Evolutionary conservation across 2,113 vertebrate genomes (phyloP).

Genomic region (Dissostichus mawsoni): DNA sequence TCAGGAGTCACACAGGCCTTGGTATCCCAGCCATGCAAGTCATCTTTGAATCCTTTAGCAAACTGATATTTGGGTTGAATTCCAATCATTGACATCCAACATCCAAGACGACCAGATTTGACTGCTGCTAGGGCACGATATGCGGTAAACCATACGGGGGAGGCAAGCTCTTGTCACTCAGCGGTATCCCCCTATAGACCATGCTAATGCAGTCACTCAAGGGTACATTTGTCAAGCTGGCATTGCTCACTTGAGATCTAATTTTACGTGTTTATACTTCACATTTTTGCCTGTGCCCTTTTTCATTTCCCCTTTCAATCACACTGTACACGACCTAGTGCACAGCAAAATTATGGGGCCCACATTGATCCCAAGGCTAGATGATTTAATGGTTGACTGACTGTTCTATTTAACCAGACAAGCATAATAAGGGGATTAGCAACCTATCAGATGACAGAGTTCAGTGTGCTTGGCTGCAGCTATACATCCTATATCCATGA

Average conservation of each 20-base stretch:
- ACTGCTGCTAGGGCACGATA: conserved; percentile 67
- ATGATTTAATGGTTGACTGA: conserved; percentile 76
- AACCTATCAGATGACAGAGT: conserved; percentile 76
- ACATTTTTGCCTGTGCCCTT: conserved; percentile 2
- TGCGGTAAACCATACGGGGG: conserved; percentile 60
- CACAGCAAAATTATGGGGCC: conserved; percentile 47
- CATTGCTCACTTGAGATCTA: conserved; percentile 26
- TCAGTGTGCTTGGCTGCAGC: conserved; percentile 61
- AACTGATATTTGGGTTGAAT: conserved; percentile 72
- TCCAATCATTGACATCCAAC: conserved; percentile 71
- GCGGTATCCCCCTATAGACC: conserved; percentile 18
- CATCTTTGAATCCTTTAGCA: conserved; percentile 66
- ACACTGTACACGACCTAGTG: conserved; percentile 8
- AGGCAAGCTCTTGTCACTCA: conserved; percentile 73
- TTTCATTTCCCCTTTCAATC: conserved; percentile 25
- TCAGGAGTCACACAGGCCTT: conserved; percentile 61
- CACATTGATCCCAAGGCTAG: conserved; percentile 63
- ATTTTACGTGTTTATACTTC: conserved; percentile 31
- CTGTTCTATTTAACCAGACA: conserved; percentile 72
- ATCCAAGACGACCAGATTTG: conserved; percentile 74
- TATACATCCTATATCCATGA: conserved; percentile 53
- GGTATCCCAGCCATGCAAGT: conserved; percentile 77
- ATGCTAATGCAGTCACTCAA: conserved; percentile 44
- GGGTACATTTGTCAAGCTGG: conserved; percentile 44
- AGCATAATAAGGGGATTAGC: conserved; percentile 76